Base-by-base conservation (phyloP, 2,888 invertebrate genomes). In the Cephus pulcher region DNA sequence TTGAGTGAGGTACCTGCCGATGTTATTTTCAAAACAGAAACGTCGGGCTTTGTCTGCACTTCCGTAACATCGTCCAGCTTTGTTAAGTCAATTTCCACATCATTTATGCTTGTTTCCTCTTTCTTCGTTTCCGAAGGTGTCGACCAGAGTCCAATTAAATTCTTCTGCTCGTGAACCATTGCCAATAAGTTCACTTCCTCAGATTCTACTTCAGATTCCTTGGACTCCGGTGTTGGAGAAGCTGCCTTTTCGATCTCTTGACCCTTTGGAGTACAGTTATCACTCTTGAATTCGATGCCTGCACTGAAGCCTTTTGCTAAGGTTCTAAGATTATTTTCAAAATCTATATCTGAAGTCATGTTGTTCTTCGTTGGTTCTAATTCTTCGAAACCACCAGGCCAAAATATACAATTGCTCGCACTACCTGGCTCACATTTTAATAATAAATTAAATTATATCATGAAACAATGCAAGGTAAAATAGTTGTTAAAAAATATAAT, bases 351-450 rank as follows among this genome's bases (percentile, higher is more conserved):
- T 33, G 82, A 73, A 4, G 78, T 73, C 12, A 84, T 75, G 77
- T 81, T 76, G 1, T 79, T 82, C 35, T 85, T 80, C 35, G 84
- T 82, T 0, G 94, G 93, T 75, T 94, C 92, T 40, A 92, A 92
- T 81, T 93, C 91, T 34, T 93, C 92, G 89, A 97, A 96, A 3
- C 97, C 96, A 74, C 97, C 98, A 0, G 98, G 98, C 94, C 97
- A 95, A 90, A 98, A 98, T 0, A 97, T 97, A 88, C 95, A 95
- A 89, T 96, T 97, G 80, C 95, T 95, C 0, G 95, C 94, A 76
- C 95, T 95, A 37, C 91, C 91, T 91, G 69, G 34, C 30, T 32
- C 32, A 32, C 12, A 32, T 32, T 32, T 32, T n/a, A 12, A 33
- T 71, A 71, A 71, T 12, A 71, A 15, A 32, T 71, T 71, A 12